Conservation (phyloP, 2,113 vertebrate genomes). For the Ophthalmolycus amberensis region DNA sequence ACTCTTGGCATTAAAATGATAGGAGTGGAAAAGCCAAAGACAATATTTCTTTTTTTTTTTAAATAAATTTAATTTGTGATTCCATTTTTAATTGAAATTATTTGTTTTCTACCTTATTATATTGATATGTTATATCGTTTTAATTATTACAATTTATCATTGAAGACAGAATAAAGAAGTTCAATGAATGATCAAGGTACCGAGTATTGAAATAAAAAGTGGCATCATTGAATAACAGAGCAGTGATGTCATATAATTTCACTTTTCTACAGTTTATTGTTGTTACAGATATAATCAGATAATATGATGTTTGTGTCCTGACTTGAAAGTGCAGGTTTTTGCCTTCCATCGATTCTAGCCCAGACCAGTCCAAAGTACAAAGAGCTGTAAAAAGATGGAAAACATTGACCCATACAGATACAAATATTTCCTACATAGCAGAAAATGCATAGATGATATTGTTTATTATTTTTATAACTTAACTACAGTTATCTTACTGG, state of each 20-base stretch:
- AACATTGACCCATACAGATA: not conserved
- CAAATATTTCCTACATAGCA: not conserved
- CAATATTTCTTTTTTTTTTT: not conserved
- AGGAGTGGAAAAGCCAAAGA: not conserved
- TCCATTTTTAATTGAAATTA: not conserved
- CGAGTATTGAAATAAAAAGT: not conserved
- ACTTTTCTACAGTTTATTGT: not conserved
- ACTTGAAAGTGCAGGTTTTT: not conserved
- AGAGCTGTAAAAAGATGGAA: not conserved
- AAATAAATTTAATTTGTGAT: not conserved
- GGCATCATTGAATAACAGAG: not conserved
- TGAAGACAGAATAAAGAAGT: not conserved
- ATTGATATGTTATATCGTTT: not conserved
- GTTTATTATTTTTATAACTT: no score
- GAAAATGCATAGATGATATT: no score
- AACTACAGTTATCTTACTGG: no score
- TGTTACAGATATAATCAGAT: not conserved
- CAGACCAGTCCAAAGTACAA: not conserved
- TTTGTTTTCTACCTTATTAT: not conserved
- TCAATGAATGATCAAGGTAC: not conserved
- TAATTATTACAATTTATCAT: not conserved
- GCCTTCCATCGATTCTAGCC: not conserved
- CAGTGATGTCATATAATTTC: not conserved
- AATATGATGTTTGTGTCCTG: not conserved
- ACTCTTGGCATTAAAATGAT: not conserved